Evolutionary conservation across 2,797 vertebrate species (phyloP).

Genomic region (Otolemur crassicaudatus): DNA sequence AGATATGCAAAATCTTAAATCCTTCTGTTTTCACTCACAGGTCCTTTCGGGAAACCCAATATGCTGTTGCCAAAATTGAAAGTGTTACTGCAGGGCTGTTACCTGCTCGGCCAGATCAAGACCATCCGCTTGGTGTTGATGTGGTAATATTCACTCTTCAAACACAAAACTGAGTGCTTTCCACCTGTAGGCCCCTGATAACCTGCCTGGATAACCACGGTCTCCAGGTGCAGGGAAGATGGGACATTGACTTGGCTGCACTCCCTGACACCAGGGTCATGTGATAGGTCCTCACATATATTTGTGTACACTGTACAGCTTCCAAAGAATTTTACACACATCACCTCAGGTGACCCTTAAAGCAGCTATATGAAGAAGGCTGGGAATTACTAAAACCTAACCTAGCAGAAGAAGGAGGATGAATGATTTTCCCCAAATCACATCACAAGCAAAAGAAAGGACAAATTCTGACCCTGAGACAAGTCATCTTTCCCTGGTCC

Average conservation of each 20-base stretch:
- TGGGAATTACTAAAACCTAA: neutral
- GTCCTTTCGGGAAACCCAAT: neutral
- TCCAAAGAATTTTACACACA: neutral
- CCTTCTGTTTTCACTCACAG: neutral
- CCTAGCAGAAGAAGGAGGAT: neutral
- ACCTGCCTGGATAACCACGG: accelerated
- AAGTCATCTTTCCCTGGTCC: no score
- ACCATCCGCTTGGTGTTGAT: neutral
- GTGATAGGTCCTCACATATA: neutral
- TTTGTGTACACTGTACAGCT: neutral
- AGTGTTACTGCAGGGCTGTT: neutral
- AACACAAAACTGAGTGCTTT: neutral
- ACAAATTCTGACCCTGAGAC: neutral
- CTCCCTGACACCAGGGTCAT: neutral
- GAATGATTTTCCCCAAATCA: neutral
- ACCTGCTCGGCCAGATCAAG: neutral
- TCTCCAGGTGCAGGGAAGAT: neutral
- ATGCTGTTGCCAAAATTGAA: neutral
- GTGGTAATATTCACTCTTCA: neutral
- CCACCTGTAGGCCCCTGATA: accelerated
- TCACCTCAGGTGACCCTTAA: neutral
- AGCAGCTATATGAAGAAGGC: neutral
- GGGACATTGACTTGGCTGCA: neutral
- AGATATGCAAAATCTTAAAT: neutral
- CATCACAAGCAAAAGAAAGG: neutral